These are phyloP conservation scores for Neosilurus mollespiculum DNA, from an alignment of 2,797 vertebrate genomes.

Conservation along the genomic window DNA sequence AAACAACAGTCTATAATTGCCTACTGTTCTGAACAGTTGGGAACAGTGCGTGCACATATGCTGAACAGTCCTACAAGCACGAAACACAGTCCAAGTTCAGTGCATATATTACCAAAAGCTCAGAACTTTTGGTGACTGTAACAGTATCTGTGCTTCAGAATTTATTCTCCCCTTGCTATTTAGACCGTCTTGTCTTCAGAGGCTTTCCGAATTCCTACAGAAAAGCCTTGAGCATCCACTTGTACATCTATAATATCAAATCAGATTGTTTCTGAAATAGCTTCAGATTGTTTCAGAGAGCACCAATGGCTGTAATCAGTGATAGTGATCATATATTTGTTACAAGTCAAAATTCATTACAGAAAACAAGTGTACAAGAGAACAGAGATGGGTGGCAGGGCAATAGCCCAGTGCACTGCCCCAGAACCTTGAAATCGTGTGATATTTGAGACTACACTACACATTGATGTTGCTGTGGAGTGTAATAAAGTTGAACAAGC, in stretches of 20 bases:
- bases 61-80: conserved; percentile 19
- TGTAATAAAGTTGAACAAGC: conserved; percentile 21
- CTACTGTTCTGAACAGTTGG: conserved; percentile 22
- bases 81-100: neutral
- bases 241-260: neutral
- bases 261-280: neutral
- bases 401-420: neutral
- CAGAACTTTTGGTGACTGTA: conserved; percentile 23
- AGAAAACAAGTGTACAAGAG: neutral
- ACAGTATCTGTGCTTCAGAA: conserved; percentile 23
- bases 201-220: conserved; percentile 17
- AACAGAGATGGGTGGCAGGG: neutral
- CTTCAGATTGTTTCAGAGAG: conserved; percentile 26
- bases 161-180: neutral
- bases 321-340: neutral
- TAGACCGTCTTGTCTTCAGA: conserved; percentile 17
- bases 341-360: neutral
- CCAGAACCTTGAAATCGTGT: neutral
- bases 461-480: neutral
- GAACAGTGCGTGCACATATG: neutral
- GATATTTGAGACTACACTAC: conserved; percentile 1
- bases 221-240: conserved; percentile 1
- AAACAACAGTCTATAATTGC: conserved; percentile 37
- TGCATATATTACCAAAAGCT: conserved; percentile 21
- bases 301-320: conserved; percentile 37